These are phyloP conservation scores for Sinocyclocheilus anophthalmus DNA, from an alignment of 2,113 vertebrate genomes.

Conservation along the genomic window DNA sequence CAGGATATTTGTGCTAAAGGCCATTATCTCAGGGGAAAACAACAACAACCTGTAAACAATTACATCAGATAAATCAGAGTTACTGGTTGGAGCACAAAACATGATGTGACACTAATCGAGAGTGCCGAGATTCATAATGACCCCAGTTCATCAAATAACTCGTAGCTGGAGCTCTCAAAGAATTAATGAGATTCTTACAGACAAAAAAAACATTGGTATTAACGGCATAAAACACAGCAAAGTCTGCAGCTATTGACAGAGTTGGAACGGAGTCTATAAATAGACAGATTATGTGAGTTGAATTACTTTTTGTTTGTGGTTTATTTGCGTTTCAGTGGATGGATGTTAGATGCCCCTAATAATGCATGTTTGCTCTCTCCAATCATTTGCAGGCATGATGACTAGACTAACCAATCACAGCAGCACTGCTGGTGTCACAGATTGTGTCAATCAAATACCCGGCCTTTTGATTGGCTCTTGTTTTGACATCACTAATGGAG, in stretches of 20 bases:
- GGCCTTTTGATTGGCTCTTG: slow-evolving; percentile 78
- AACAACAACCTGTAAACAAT: slow-evolving; percentile 38
- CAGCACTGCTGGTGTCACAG: slow-evolving; percentile 76
- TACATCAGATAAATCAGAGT: slow-evolving; percentile 31
- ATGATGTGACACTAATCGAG: slow-evolving; percentile 38
- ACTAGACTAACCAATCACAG: slow-evolving; percentile 81
- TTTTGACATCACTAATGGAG: slow-evolving; percentile 78
- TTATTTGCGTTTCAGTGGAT: not conserved
- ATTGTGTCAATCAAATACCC: slow-evolving; percentile 76
- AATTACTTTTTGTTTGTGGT: not conserved
- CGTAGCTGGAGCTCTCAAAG: slow-evolving; percentile 11
- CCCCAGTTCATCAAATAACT: slow-evolving; percentile 42
- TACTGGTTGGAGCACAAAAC: not conserved
- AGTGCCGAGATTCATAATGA: slow-evolving; percentile 34
- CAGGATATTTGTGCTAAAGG: slow-evolving; percentile 33
- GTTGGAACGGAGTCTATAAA: not conserved
- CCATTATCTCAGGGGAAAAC: not conserved
- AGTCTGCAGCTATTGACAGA: not conserved
- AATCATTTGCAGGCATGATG: slow-evolving; percentile 69
- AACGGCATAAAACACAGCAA: not conserved
- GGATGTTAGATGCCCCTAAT: slow-evolving; percentile 42
- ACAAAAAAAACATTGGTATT: not conserved
- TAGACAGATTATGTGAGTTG: slow-evolving; percentile 6
- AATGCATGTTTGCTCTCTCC: slow-evolving; percentile 55
- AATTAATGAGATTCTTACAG: slow-evolving; percentile 37